Evolutionary conservation across 2,113 vertebrate species (phyloP).

Genomic region (Rhagologus leucostigma): DNA sequence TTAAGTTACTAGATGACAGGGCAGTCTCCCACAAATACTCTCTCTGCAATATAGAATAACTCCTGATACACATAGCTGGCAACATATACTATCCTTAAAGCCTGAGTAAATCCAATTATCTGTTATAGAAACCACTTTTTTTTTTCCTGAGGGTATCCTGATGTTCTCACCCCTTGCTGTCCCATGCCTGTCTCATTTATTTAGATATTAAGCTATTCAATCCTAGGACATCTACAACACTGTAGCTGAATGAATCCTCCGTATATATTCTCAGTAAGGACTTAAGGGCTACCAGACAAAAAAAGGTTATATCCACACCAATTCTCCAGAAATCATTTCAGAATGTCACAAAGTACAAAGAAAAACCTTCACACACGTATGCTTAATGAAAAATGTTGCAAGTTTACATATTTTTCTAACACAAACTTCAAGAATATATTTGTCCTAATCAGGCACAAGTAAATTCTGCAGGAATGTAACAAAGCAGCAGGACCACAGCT

Average conservation of each 20-base stretch:
- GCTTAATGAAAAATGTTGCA: neutral
- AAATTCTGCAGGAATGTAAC: neutral
- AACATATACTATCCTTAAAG: neutral
- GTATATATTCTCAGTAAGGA: neutral
- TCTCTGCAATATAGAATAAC: neutral
- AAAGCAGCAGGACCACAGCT: neutral
- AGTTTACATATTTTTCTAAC: neutral
- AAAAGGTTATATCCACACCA: neutral
- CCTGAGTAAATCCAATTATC: neutral
- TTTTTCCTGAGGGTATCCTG: neutral
- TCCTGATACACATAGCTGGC: neutral
- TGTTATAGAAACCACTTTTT: neutral
- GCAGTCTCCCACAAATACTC: neutral
- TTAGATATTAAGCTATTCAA: neutral
- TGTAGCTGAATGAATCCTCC: neutral
- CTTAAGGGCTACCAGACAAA: neutral
- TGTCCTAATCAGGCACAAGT: accelerated
- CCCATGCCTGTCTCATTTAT: neutral
- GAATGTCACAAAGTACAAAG: neutral
- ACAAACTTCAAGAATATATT: neutral
- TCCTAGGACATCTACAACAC: neutral
- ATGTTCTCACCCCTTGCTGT: neutral
- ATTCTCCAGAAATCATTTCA: neutral
- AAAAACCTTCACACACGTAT: neutral
- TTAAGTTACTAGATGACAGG: neutral